These are phyloP conservation scores for Trachelus stipa DNA, from an alignment of 2,888 invertebrate species.

Conservation along the genomic window DNA sequence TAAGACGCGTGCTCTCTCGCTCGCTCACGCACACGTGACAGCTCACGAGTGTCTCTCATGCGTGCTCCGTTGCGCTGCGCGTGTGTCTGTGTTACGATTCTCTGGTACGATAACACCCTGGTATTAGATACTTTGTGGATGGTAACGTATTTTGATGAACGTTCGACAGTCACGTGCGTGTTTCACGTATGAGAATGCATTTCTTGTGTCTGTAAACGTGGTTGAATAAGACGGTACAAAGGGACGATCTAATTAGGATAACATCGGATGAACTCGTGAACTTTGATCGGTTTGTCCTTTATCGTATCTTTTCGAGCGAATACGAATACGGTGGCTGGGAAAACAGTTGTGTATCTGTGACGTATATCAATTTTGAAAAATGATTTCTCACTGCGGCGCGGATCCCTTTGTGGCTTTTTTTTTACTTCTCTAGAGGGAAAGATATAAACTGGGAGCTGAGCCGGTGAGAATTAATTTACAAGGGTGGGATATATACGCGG, in stretches of 20 bases:
- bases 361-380: not conserved
- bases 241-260: not conserved
- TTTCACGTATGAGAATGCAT: not conserved
- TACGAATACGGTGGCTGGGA: not conserved
- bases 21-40: too few species aligned
- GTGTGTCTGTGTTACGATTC: not conserved
- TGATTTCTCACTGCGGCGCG: not conserved
- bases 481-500: not conserved
- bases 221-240: not conserved
- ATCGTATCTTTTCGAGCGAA: not conserved
- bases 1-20: not conserved
- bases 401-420: not conserved
- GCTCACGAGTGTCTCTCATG: not conserved
- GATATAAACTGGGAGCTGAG: not conserved
- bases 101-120: not conserved
- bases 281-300: not conserved
- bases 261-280: not conserved
- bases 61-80: not conserved
- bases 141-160: not conserved
- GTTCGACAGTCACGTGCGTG: not conserved
- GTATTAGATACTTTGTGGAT: slow-evolving; percentile 3
- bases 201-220: not conserved
- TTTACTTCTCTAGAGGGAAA: not conserved
- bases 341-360: not conserved
- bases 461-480: not conserved